Percentiles rank a stretch among this genome's conserved stretches.
Evolutionary conservation across 2,797 vertebrate species (phyloP).

Genomic region (Mycteria americana): DNA sequence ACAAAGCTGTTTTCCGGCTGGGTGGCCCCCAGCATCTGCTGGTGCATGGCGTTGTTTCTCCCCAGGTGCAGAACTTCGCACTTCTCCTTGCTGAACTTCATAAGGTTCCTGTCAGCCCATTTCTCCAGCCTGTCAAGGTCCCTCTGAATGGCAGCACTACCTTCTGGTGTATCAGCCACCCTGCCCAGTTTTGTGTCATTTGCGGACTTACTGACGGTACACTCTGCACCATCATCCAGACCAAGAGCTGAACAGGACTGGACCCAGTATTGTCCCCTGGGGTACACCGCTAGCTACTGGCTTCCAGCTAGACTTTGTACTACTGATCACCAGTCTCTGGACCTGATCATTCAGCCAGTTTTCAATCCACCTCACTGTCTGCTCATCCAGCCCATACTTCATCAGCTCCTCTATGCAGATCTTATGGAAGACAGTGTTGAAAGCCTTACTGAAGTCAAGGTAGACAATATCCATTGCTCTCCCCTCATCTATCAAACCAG

Average conservation of each 20-base stretch:
- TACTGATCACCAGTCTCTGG: neutral
- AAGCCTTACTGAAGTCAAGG: neutral
- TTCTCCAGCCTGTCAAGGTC: neutral
- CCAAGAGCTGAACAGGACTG: neutral
- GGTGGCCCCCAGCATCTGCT: neutral
- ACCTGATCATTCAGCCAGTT: neutral
- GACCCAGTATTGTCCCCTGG: fast-evolving
- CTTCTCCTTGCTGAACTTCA: neutral
- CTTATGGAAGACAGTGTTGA: neutral
- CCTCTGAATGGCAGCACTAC: neutral
- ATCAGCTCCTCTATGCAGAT: neutral
- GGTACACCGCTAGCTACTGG: neutral
- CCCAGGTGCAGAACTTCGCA: neutral
- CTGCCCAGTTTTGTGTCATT: neutral
- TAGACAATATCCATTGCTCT: neutral
- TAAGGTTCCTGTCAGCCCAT: neutral
- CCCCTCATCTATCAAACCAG: neutral
- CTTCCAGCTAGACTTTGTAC: neutral
- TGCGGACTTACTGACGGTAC: neutral
- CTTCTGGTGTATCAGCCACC: neutral
- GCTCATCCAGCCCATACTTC: neutral
- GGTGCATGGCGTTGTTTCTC: neutral
- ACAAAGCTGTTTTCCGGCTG: neutral
- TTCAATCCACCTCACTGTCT: neutral
- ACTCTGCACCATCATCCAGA: neutral